Base-by-base conservation (phyloP, 1,140 invertebrate genomes). In the Atopsyche davidsoni region DNA sequence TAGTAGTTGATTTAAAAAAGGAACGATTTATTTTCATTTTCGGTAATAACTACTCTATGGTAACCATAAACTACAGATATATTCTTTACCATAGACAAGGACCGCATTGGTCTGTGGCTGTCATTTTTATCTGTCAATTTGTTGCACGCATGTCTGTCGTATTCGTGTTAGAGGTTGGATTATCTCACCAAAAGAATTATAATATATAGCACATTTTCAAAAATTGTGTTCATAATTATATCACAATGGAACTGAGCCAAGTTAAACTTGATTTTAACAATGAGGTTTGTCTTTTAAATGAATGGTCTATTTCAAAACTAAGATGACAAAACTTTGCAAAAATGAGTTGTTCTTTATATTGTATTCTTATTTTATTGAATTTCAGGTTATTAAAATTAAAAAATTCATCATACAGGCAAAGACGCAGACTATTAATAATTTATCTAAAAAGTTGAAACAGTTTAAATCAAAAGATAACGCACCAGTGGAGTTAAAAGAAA, bases 251-350 rank as follows among this genome's bases (percentile, higher is more conserved):
- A 36, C 23, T 58, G 14, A 32, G 56, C 24, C 16, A 46, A 38
- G 9, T 55, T 1, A 58, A 58, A 46, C 39, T 55, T 9, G 23
- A 54, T 24, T 55, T 28, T 41, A 58, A 58, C 35, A 58, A 58
- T 31, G 56, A 58, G 13, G 56, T 58, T 38, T 50, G 39, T 47
- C 14, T 1, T 45, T 45, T 44, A 21, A 19, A 32, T 43, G 17
- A 18, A 42, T 28, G n/a, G n/a, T 28, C 24, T 6, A 7, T 28
- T 28, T 28, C 24, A 28, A 7, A 7, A 28, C 24, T n/a, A n/a
- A n/a, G 34, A 36, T 14, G 7, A 9, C 4, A 36, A 36, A 10
- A 36, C 14, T 9, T 36, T n/a, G n/a, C 7, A 7, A 14, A 14
- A 4, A 14, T 36, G 28, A 2, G 4, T 31, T 44, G 22, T 21